A percentile compares a stretch with the other conserved stretches of the same genome.
Evolutionary conservation across 2,113 vertebrate genomes (phyloP).

Genomic region (Vidua chalybeata): DNA sequence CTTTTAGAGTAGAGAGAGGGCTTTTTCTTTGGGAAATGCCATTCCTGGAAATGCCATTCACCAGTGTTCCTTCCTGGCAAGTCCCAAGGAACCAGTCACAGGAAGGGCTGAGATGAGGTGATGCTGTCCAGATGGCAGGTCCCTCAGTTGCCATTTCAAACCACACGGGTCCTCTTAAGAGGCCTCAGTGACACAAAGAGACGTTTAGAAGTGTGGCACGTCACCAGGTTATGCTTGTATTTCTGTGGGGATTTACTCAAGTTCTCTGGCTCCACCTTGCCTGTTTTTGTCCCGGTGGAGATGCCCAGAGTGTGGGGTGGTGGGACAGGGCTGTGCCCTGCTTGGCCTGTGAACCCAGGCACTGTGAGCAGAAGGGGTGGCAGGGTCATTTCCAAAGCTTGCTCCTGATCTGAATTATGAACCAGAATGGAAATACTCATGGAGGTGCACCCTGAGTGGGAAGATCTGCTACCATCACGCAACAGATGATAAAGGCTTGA

Average conservation of each 20-base stretch:
- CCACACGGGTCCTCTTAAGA: not conserved
- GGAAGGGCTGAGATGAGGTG: not conserved
- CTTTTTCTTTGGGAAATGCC: not conserved
- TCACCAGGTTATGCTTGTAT: fast-evolving
- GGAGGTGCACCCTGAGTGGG: not conserved
- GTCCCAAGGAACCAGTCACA: not conserved
- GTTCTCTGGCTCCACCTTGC: not conserved
- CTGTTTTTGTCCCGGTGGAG: not conserved
- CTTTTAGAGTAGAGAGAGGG: not conserved
- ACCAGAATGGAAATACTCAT: not conserved
- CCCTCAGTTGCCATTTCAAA: fast-evolving
- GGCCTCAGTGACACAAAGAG: not conserved
- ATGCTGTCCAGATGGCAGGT: not conserved
- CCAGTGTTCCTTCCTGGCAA: not conserved
- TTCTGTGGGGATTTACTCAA: not conserved
- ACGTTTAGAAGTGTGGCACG: fast-evolving
- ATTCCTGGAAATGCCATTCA: not conserved
- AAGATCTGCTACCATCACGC: not conserved
- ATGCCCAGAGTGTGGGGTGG: not conserved
- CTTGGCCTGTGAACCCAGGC: not conserved
- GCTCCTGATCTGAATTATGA: not conserved
- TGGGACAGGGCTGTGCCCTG: not conserved
- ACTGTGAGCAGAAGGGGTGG: not conserved
- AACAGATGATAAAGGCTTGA: not conserved
- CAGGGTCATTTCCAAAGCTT: not conserved